Evolutionary conservation across 2,888 invertebrate species (phyloP).

Genomic region (Eubasilissa splendida): DNA sequence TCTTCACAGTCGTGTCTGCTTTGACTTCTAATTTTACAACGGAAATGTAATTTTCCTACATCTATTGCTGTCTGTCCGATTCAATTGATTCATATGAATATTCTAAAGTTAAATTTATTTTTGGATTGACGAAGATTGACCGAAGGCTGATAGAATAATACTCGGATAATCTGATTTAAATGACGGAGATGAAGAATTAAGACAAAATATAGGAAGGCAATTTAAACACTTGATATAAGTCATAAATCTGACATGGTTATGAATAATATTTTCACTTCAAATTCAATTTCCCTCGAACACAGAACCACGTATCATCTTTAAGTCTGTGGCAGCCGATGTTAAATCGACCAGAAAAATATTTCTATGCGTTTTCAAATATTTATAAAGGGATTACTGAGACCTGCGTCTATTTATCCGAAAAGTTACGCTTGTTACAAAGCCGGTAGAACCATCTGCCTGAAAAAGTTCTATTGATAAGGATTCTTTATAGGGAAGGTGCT

Average conservation of each 20-base stretch:
- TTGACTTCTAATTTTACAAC: no score
- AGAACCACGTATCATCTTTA: constrained; percentile 30
- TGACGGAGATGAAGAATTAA: no score
- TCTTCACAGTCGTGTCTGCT: no score
- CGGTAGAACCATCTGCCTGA: constrained; percentile 41
- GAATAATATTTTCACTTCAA: background rate
- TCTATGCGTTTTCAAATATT: constrained; percentile 55
- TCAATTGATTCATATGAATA: no score
- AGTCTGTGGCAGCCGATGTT: constrained; percentile 38
- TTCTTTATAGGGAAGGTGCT: constrained; percentile 36
- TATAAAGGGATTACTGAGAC: constrained; percentile 52
- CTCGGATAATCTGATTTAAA: no score
- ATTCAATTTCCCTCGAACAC: background rate
- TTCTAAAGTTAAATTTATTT: no score
- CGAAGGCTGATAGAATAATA: no score
- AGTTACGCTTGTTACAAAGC: constrained; percentile 47
- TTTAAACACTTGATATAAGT: no score
- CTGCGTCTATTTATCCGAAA: constrained; percentile 48
- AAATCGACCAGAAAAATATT: constrained; percentile 52
- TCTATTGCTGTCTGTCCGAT: no score
- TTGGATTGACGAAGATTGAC: no score
- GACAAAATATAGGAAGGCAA: no score
- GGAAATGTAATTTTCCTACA: no score
- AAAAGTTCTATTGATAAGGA: constrained; percentile 51
- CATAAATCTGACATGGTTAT: background rate